These are phyloP conservation scores for Salminus brasiliensis DNA, from an alignment of 2,113 vertebrate genomes.

Conservation along the genomic window DNA sequence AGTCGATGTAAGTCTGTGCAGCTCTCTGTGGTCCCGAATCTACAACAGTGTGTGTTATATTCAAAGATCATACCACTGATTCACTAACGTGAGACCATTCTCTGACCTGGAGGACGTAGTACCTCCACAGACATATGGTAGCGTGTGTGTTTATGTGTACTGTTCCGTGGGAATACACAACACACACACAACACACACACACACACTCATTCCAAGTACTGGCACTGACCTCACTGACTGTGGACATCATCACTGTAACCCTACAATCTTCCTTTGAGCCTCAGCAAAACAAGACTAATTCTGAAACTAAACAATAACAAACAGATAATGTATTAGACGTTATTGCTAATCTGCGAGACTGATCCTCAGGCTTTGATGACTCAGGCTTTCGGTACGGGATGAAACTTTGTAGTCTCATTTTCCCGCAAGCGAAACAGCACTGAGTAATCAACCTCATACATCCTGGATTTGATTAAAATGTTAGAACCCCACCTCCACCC, in stretches of 20 bases:
- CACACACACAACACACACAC: not conserved
- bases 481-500: not conserved
- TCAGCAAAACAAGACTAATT: not conserved
- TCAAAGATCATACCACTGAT: too few relatives aligned
- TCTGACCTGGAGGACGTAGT: not conserved
- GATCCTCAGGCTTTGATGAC: slow-evolving; percentile 1
- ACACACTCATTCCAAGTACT: not conserved
- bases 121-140: not conserved
- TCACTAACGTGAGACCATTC: not conserved
- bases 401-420: not conserved
- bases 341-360: not conserved
- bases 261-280: not conserved
- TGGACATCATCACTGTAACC: not conserved
- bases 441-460: slow-evolving; percentile 4
- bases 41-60: too few relatives aligned
- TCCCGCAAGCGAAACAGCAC: not conserved
- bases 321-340: not conserved
- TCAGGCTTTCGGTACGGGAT: not conserved
- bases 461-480: slow-evolving; percentile 22
- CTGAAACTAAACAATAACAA: not conserved
- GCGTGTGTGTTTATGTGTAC: not conserved
- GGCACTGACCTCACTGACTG: not conserved
- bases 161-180: not conserved
- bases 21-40: too few relatives aligned
- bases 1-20: too few relatives aligned